A percentile compares a stretch with the other conserved stretches of the same genome.
phyloP scores from a whole-genome alignment of 2,888 invertebrate species.

The Eristalis arbustorum region DNA sequence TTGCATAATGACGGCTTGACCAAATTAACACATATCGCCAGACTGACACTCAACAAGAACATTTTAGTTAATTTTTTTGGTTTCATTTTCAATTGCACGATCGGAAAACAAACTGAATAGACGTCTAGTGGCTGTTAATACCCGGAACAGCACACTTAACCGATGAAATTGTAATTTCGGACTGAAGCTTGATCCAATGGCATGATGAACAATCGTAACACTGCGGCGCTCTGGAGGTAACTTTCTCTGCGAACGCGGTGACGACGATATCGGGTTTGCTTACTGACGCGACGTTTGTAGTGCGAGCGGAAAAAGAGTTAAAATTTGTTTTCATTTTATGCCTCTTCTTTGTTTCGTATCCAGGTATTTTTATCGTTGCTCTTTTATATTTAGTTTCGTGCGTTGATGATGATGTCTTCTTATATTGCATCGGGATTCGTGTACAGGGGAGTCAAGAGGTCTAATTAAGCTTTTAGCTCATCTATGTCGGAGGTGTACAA shows the following conservation, averaged over 20 bases:
- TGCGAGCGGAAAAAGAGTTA: conserved; percentile 49
- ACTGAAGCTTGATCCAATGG: conserved; percentile 33
- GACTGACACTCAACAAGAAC: conserved; percentile 48
- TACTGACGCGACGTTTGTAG: conserved; percentile 26
- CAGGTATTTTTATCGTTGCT: neutral
- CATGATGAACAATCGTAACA: conserved; percentile 44
- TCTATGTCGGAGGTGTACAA: neutral
- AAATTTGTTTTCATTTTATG: conserved; percentile 7
- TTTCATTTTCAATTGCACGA: conserved; percentile 47
- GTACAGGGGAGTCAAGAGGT: conserved; percentile 7
- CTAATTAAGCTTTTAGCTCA: neutral
- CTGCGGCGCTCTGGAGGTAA: conserved; percentile 31
- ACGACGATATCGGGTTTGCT: conserved; percentile 9
- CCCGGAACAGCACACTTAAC: conserved; percentile 57
- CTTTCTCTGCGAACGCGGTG: conserved; percentile 47
- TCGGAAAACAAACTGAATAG: neutral
- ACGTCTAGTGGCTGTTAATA: conserved; percentile 23
- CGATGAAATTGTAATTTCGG: conserved; percentile 33
- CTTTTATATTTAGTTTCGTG: conserved; percentile 30
- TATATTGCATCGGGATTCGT: neutral
- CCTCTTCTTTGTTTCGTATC: conserved; percentile 23
- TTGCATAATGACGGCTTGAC: conserved; percentile 51
- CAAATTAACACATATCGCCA: conserved; percentile 38
- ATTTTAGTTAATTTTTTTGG: conserved; percentile 24
- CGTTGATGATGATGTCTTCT: neutral